Percentiles rank a stretch among this genome's conserved stretches.
These are phyloP conservation scores for Lycocorax pyrrhopterus DNA, from an alignment of 2,113 vertebrate genomes.

Conservation along the genomic window DNA sequence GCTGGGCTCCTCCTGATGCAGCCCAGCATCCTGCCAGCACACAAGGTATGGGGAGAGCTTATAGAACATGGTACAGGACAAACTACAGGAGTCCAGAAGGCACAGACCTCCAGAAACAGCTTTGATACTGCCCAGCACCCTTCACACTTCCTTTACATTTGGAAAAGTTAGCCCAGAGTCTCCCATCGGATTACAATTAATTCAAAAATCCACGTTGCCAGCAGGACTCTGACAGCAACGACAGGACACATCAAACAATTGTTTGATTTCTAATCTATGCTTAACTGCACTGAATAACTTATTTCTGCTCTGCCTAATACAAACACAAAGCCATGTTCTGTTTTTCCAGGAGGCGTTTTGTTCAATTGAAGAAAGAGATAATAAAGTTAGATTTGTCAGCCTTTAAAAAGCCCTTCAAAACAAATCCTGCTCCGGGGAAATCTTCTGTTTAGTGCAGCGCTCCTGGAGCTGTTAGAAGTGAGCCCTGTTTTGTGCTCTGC, in stretches of 20 bases:
- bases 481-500: constrained; percentile 1
- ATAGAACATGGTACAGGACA: neutral
- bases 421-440: constrained; percentile 38
- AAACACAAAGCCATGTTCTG: neutral
- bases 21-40: neutral
- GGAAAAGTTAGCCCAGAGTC: neutral
- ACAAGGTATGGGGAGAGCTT: fast-evolving
- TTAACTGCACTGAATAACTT: neutral
- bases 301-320: neutral
- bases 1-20: neutral
- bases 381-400: constrained; percentile 46
- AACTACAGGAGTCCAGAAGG: neutral
- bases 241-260: neutral
- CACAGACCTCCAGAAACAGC: neutral
- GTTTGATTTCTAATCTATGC: neutral
- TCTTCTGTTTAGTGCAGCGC: neutral
- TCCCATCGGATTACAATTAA: neutral
- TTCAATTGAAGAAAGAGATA: constrained; percentile 13
- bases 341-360: neutral
- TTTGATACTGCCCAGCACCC: neutral
- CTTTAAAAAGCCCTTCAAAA: constrained; percentile 49
- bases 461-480: neutral
- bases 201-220: neutral
- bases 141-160: neutral
- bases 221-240: neutral